Evolutionary conservation across 2,797 vertebrate genomes (phyloP), one percentile per base, ranked within the genome.

Genomic region (Odontamblyopus rebecca): DNA sequence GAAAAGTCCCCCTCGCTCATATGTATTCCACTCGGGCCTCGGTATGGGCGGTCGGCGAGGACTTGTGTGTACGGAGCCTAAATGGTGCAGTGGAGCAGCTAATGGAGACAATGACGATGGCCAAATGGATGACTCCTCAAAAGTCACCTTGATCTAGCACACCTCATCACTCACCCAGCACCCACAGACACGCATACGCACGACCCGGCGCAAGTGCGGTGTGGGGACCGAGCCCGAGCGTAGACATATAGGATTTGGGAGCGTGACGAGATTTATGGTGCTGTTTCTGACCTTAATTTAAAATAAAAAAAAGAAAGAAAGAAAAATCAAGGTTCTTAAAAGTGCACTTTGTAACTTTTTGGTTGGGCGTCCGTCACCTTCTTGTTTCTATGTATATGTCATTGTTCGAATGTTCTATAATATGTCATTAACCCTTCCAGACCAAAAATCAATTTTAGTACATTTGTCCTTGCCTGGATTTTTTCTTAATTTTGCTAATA

Each of bases 101-200:
- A 89, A 89, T 90, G 67, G 81, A 86, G 86, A 87, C 85, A 85
- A 84, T 88, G 84, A 88, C 79, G 35, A 38, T 85, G 77, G 72
- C 79, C 83, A 84, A 86, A 89, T 85, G 75, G 85, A 86, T 81
- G 76, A 78, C 75, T 82, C 73, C 72, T 85, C 67, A 87, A 82
- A 86, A 86, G 85, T 87, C 84, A 89, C 89, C 86, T 90, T 91
- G 83, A 81, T 73, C 85, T 80, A 84, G 86, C 68, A 73, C 71
- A 82, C 71, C 82, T 85, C 79, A 86, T 88, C 85, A 83, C 80
- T 89, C 84, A 86, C 76, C 74, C 75, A 69, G 41, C 75, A 62
- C 67, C 78, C 76, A 81, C 62, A 71, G 69, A 64, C 73, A 68
- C 66, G 56, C 70, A 30, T 13, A 16, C 70, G 50, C 44, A 51